Base-by-base conservation (phyloP, 1,140 invertebrate genomes). In the Camponotus floridanus region DNA sequence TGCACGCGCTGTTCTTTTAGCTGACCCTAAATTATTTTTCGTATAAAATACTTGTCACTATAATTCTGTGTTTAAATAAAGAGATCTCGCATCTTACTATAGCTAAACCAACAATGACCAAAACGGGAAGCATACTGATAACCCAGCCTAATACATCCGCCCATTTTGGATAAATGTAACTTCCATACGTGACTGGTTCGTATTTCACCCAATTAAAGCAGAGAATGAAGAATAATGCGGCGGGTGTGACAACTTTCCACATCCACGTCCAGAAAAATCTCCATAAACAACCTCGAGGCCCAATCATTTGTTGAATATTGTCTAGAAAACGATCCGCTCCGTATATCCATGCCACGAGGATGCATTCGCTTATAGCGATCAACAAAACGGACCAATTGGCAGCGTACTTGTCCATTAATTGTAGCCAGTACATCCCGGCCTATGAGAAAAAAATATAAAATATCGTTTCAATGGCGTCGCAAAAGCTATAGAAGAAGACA, bases 191-290 rank as follows among this genome's bases (percentile, higher is more conserved):
- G 0, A 97, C 96, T 0, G 97, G 97, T 78, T 97, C 97, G 91
- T 98, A 98, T 88, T 98, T 97, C 36, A 98, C 96, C 97, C 97
- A 97, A 90, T 98, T 98, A 94, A 98, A 98, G 76, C 97, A 96
- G 26, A 98, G 94, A 55, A 98, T 97, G 88, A 97, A 97, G 92
- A 97, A 95, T 36, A 98, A 95, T 13, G 98, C 96, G 21, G 96
- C 95, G n/a, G 98, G 98, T 1, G 97, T 98, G 51, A 98, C 95
- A 15, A 97, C 94, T 80, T 97, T 96, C 98, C 98, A 98, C 96
- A 98, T 97, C 83, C 96, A 95, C 74, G 96, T 96, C 98, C 98
- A 98, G 92, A 97, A 97, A 79, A 96, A 96, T n/a, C 96, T 95
- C 96, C 97, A 98, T 2, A 96, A 89, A 78, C 96, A 96, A 11